Percentiles rank a stretch among this genome's conserved stretches.
Conservation (phyloP, 1,140 invertebrate genomes). For the Aradophagus sp. region DNA sequence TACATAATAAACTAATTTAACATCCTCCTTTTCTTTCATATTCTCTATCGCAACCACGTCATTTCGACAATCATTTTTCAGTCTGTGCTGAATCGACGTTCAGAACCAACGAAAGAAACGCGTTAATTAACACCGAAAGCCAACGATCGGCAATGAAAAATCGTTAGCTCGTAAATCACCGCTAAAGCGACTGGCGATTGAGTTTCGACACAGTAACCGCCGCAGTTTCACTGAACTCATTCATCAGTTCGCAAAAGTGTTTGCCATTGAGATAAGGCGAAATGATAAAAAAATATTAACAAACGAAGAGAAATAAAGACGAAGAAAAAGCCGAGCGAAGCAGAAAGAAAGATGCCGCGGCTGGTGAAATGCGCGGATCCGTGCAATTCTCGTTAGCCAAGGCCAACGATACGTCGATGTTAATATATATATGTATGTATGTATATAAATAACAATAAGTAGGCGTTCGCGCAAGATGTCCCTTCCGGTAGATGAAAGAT, state of each 20-base stretch:
- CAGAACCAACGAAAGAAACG: too few species aligned
- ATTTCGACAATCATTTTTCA: too few species aligned
- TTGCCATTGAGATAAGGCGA: slow-evolving; percentile 27
- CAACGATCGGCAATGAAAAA: too few species aligned
- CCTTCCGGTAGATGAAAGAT: slow-evolving; percentile 47
- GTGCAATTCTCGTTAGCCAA: slow-evolving; percentile 10
- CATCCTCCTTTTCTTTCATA: too few species aligned
- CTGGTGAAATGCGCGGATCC: background rate
- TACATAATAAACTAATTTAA: too few species aligned
- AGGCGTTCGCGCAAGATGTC: slow-evolving; percentile 37
- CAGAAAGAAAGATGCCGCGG: background rate
- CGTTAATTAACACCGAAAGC: too few species aligned
- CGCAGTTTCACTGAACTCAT: slow-evolving; percentile 71
- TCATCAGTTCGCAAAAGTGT: background rate
- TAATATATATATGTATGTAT: slow-evolving; percentile 2
- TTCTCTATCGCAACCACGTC: too few species aligned
- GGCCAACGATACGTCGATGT: slow-evolving; percentile 19
- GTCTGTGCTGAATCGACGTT: too few species aligned
- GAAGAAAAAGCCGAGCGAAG: too few species aligned
- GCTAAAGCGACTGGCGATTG: too few species aligned
- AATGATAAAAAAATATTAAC: slow-evolving; percentile 58
- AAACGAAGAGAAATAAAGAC: too few species aligned
- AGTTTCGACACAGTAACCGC: slow-evolving; percentile 38
- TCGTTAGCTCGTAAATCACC: background rate
- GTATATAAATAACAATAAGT: slow-evolving; percentile 23